A percentile compares a stretch with the other conserved stretches of the same genome.
These are phyloP conservation scores for Zaprionus ghesquierei DNA, from an alignment of 1,140 invertebrate species.

Conservation along the genomic window DNA sequence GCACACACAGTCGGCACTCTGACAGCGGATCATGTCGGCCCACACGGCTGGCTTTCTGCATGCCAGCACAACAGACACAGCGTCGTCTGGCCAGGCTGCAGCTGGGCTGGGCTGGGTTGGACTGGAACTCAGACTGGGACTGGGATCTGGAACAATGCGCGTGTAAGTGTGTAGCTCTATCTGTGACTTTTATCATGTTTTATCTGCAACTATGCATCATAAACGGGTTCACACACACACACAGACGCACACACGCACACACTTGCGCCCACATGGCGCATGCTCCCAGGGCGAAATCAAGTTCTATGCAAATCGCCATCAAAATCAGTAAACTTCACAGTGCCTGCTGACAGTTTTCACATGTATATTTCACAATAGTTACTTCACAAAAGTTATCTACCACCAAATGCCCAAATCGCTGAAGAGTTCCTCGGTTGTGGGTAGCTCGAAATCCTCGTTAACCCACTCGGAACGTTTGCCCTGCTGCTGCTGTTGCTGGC, in stretches of 20 bases:
- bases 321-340: constrained; percentile 6
- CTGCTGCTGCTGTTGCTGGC: constrained; percentile 3
- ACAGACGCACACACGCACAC: constrained; percentile 25
- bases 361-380: constrained; percentile 42
- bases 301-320: constrained; percentile 21
- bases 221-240: constrained; percentile 47
- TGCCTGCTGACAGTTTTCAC: constrained; percentile 42
- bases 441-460: constrained; percentile 77
- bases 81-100: constrained; percentile 10
- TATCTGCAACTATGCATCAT: constrained; percentile 69
- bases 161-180: constrained; percentile 20
- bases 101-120: neutral
- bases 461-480: constrained; percentile 68
- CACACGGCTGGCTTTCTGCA: constrained; percentile 31
- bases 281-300: constrained; percentile 3
- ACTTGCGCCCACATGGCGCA: constrained; percentile 4
- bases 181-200: constrained; percentile 66
- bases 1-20: constrained; percentile 18
- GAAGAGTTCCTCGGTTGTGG: constrained; percentile 74
- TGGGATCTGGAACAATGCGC: constrained; percentile 18
- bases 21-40: constrained; percentile 45
- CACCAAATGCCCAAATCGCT: constrained; percentile 81
- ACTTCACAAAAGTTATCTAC: constrained; percentile 36
- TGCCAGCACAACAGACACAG: neutral
- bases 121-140: neutral